These are phyloP conservation scores for Rhorus exstirpatorius DNA, from an alignment of 2,888 invertebrate species.

Conservation along the genomic window DNA sequence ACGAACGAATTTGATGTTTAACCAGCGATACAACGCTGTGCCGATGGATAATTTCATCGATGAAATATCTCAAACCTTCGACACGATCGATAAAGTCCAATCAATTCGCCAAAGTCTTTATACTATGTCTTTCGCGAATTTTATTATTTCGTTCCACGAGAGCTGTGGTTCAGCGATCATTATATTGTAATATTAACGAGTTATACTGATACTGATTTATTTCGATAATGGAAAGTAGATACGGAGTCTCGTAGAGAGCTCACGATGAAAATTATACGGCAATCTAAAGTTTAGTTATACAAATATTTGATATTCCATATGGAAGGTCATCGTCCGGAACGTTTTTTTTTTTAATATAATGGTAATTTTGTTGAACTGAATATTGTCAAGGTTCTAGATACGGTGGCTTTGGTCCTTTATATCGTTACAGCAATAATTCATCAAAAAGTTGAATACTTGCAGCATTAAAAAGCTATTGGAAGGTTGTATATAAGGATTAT, in stretches of 20 bases:
- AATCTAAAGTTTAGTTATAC: background rate
- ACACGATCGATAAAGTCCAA: slow-evolving; percentile 43
- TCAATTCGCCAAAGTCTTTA: slow-evolving; percentile 12
- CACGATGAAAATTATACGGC: background rate
- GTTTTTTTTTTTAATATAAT: too few relatives aligned
- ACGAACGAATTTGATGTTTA: slow-evolving; percentile 47
- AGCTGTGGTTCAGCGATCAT: slow-evolving; percentile 2
- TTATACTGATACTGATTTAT: slow-evolving; percentile 15
- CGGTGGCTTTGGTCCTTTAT: too few relatives aligned
- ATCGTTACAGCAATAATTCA: too few relatives aligned
- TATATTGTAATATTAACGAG: slow-evolving; percentile 19
- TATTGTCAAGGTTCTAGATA: too few relatives aligned
- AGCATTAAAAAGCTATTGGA: too few relatives aligned
- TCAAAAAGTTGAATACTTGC: background rate
- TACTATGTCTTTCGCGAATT: slow-evolving; percentile 2
- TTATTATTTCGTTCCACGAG: background rate
- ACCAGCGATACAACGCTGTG: slow-evolving; percentile 17
- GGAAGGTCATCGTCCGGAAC: too few relatives aligned
- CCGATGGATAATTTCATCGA: slow-evolving; percentile 34
- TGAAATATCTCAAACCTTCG: background rate
- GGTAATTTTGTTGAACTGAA: background rate
- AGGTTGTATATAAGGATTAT: too few relatives aligned
- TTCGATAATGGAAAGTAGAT: background rate
- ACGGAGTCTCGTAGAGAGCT: background rate
- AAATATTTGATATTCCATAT: background rate